Evolutionary conservation across 2,797 vertebrate genomes (phyloP).

Genomic region (Monodelphis domestica): DNA sequence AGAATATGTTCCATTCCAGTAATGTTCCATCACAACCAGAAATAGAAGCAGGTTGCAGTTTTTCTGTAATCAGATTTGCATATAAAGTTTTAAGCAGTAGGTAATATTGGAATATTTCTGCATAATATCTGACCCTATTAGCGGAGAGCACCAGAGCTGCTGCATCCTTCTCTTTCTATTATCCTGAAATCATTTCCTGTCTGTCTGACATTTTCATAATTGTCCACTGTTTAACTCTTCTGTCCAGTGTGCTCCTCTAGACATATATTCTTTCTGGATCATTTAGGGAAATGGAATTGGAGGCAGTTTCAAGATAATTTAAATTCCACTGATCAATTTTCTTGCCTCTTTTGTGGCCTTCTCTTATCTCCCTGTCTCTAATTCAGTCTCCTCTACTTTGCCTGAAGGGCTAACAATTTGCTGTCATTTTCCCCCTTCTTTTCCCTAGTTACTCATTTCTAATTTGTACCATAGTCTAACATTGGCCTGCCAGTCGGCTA

Average conservation of each 20-base stretch:
- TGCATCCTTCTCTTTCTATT: constrained; percentile 51
- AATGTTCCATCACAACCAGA: constrained; percentile 42
- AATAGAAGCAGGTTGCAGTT: constrained; percentile 31
- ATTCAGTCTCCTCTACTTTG: background rate
- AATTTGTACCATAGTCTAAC: constrained; percentile 45
- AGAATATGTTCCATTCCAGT: constrained; percentile 4
- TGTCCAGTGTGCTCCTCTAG: background rate
- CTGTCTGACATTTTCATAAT: constrained; percentile 34
- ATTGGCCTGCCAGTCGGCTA: background rate
- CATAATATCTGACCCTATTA: constrained; percentile 50
- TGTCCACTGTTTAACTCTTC: constrained; percentile 42
- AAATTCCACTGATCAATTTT: constrained; percentile 60
- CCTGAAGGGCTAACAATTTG: constrained; percentile 59
- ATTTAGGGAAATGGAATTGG: constrained; percentile 30
- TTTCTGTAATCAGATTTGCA: constrained; percentile 67
- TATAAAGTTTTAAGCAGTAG: constrained; percentile 58
- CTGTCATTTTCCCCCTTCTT: background rate
- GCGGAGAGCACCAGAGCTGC: background rate
- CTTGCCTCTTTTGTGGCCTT: constrained; percentile 4
- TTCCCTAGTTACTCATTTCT: background rate
- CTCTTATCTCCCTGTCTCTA: background rate
- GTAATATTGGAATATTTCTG: constrained; percentile 61
- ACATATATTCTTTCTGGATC: constrained; percentile 34
- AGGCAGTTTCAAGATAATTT: constrained; percentile 72
- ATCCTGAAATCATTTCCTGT: constrained; percentile 54